Evolutionary conservation across 2,888 invertebrate genomes (phyloP), one percentile per base, ranked within the genome.

Genomic region (Tinea pellionella): DNA sequence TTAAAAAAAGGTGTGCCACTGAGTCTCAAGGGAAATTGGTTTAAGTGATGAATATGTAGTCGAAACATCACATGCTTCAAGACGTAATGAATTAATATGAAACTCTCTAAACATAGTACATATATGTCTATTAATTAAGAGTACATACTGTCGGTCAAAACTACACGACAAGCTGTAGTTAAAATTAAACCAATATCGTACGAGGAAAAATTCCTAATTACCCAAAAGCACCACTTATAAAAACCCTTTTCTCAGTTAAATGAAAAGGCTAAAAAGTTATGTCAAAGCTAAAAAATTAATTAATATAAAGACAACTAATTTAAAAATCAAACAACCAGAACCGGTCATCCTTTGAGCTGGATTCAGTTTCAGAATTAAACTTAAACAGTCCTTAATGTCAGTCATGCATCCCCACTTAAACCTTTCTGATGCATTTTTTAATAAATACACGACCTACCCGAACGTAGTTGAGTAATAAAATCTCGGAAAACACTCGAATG

Each of bases 401-500:
- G 43, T 51, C 60, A 60, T 51, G 61, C 60, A 47, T 53, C 4
- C 53, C 16, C 53, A 18, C 53, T 24, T 24, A 24, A 32, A 43
- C 61, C 60, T 57, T 60, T 61, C 60, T 57, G 29, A 58, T 53
- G 53, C 53, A 53, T 53, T 53, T 74, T 73, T 76, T 85, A 84
- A 84, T 83, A 81, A 61, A 57, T 53, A 59, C 42, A 19, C 59
- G 43, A 61, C 60, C 62, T 62, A 60, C 59, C 80, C 79, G 73
- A 75, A 75, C 72, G 69, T 73, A 77, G 85, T 84, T 84, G 80
- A 80, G 80, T 86, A 86, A 87, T 87, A 80, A 87, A 87, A 86
- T 87, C 87, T 87, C 86, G 70, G 81, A 79, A 72, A 76, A 81
- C 80, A 82, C 87, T 87, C 85, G 80, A 86, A 85, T 82, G 85